phyloP scores from a whole-genome alignment of 2,113 vertebrate genomes.

The Melanotaenia duboulayi region DNA sequence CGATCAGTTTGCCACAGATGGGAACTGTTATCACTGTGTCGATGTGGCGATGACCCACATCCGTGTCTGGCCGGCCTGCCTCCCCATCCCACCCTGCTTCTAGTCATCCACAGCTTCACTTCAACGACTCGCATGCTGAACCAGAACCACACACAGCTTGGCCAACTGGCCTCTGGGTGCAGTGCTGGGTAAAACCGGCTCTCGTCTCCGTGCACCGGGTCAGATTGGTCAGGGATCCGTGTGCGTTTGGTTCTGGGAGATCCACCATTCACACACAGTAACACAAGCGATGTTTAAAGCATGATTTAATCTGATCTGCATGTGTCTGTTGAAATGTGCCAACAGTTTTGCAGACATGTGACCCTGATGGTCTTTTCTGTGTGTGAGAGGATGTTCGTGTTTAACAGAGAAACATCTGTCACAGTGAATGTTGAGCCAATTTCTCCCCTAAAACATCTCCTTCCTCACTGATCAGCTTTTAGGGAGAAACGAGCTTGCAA shows the following conservation, averaged over 20 bases:
- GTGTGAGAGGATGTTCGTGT: constrained; percentile 1
- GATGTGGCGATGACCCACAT: constrained; percentile 59
- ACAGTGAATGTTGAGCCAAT: constrained; percentile 28
- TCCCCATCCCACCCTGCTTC: constrained; percentile 51
- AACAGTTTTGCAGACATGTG: background rate
- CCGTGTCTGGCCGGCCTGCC: constrained; percentile 19
- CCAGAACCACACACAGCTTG: constrained; percentile 15
- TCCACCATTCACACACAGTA: constrained; percentile 6
- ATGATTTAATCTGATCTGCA: constrained; percentile 20
- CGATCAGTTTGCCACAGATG: constrained; percentile 41
- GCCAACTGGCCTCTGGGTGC: background rate
- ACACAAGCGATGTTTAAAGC: constrained; percentile 13
- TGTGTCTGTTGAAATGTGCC: constrained; percentile 27
- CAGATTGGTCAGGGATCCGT: constrained; percentile 1
- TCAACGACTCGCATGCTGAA: constrained; percentile 46
- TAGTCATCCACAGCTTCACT: constrained; percentile 55
- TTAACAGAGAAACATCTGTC: background rate
- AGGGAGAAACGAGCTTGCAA: too few species aligned
- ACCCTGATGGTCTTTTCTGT: constrained; percentile 4
- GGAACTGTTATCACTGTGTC: constrained; percentile 62
- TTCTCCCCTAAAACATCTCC: background rate
- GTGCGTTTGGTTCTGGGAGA: constrained; percentile 46
- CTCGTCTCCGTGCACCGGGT: background rate
- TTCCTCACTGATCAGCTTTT: too few species aligned
- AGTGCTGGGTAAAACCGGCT: background rate